Base-by-base conservation (phyloP, 2,888 invertebrate genomes). In the Drosophila neotestacea region DNA sequence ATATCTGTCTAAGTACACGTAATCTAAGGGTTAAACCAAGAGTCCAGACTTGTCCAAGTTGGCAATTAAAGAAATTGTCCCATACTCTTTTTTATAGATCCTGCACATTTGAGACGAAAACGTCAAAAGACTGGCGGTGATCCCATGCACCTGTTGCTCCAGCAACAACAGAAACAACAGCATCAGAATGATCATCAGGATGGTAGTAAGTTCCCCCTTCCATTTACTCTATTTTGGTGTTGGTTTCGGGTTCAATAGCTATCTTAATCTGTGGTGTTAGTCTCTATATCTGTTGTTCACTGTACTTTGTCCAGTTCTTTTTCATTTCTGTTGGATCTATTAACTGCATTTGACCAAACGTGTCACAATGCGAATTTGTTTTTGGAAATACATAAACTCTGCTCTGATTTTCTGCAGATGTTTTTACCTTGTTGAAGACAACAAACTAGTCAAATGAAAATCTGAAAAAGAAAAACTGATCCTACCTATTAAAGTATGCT, bases 81-180 rank as follows among this genome's bases (percentile, higher is more conserved):
- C 55, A 46, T 58, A 62, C 58, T 85, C 79, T 90, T 93, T 91
- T 92, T 93, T 94, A 87, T 94, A 95, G 95, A 94, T 93, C 94
- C 94, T 88, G 94, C 93, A 91, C 93, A 93, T 83, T 92, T 94
- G 92, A 94, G 94, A 81, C 91, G 92, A 64, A 92, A 92, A 84
- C 91, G 92, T 81, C 92, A 91, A 93, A 92, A 91, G 88, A 90
- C 90, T 81, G 91, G 90, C 74, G 91, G 91, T 68, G 92, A 92
- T 87, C 84, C 94, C 66, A 80, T 90, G 86, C 90, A 94, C 92
- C 90, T 92, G 91, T 86, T 93, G 84, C 88, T 90, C 59, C 90
- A 91, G 76, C 90, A 91, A 62, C 81, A 88, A 70, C 87, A 89
- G 58, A 79, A 90, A 52, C 85, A 88, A 52, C 86, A 89, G 69